Evolutionary conservation across 2,888 invertebrate species (phyloP), one percentile per base, ranked within the genome.

Genomic region (Pseudoips prasinana): DNA sequence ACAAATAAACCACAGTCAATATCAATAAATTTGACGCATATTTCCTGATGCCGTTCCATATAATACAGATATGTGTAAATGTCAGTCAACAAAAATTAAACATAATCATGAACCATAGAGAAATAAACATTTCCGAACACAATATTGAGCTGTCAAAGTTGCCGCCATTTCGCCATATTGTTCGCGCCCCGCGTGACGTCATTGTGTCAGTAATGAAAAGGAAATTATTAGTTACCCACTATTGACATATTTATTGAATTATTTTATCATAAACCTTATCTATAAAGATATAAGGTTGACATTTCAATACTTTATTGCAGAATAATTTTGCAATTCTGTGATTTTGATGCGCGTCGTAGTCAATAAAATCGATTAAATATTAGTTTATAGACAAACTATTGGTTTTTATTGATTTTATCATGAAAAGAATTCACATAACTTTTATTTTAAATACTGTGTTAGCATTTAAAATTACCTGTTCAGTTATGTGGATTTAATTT

Each of bases 171-270:
- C 66, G 58, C 66, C 69, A 75, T 73, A 78, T 80, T 84, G 83
- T 83, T 76, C 64, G 60, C 64, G 57, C 56, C 75, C 75, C 44
- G 58, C 71, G 58, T 81, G 81, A 78, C 72, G 77, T 74, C 70
- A 80, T 83, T 85, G 77, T 84, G 58, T 46, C 46, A 37, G 66
- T 74, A 79, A 82, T 80, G 73, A 73, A 77, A 76, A 77, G 83
- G 82, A 84, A 84, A 85, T 84, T 76, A 77, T 75, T 81, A 79
- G 80, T 81, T 73, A 68, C 6, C 6, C 6, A 5, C 67, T 56
- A 58, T 58, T 47, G 55, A 62, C 61, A 68, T 60, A 55, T 41
- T 39, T 41, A 42, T 36, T 36, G 3, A 30, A 29, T 48, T 36
- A 30, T 40, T 29, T 37, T 33, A 4, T 14, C 4, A 25, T 33